Evolutionary conservation across 2,888 invertebrate genomes (phyloP), one percentile per base, ranked within the genome.

Genomic region (Heliconius aoede): DNA sequence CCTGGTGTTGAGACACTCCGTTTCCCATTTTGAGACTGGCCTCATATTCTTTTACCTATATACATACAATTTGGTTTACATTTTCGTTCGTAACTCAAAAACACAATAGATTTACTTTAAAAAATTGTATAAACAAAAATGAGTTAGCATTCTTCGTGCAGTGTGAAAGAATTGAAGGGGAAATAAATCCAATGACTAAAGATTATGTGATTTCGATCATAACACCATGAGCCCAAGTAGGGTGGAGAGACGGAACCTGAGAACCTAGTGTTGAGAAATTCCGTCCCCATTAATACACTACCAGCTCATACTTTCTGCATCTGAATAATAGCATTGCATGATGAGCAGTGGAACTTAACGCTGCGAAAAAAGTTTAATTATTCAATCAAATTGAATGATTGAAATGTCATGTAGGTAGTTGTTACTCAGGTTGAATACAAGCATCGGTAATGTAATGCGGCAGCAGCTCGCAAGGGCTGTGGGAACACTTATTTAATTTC

Each of bases 391-490:
- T 55, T 55, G 55, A 55, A n/a, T 9, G 9, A 21, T 55, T 55
- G 4, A 21, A 55, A n/a, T 61, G 26, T 61, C 26, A 26, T 61
- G 13, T 26, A 32, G 32, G 32, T 32, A 32, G 26, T 24, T 30
- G 8, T 40, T 21, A 60, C 28, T 72, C 60, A 71, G 55, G 28
- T 69, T 58, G 18, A 55, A 55, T 8, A 40, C 40, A 61, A 32
- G 26, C 8, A 73, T 24, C 2, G 8, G 13, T n/a, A 24, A 24
- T 55, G 36, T 28, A 58, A 74, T 26, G 46, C 18, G 24, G 73
- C 55, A 64, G 28, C 60, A 46, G 40, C 55, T 24, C 15, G 28
- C 62, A 62, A 77, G 74, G 74, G 74, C 77, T 77, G 77, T 77
- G 77, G 74, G 77, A 77, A 77, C 67, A 26, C 11, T 67, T 58